Conservation (phyloP, 2,113 vertebrate genomes). For the Trogon melanurus region DNA sequence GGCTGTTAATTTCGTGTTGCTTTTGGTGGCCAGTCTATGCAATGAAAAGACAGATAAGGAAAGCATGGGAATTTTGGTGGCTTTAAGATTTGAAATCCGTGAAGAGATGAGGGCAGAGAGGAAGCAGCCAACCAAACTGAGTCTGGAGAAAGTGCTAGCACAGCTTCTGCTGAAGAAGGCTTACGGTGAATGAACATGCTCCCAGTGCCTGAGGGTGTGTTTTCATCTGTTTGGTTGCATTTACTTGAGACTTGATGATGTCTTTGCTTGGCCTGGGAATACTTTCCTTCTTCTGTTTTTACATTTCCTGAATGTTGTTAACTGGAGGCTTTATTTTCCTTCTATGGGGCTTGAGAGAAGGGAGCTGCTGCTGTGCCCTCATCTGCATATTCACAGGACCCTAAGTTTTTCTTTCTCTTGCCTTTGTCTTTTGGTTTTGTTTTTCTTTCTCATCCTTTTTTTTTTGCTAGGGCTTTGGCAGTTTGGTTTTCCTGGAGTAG, state of each 20-base stretch:
- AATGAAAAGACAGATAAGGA: neutral
- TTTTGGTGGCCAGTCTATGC: neutral
- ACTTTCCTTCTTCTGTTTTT: constrained; percentile 39
- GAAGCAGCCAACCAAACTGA: neutral
- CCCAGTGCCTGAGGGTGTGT: neutral
- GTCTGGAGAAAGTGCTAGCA: neutral
- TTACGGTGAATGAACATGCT: neutral
- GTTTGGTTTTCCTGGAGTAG: neutral
- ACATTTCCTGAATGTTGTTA: constrained; percentile 8
- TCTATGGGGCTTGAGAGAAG: neutral
- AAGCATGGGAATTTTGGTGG: neutral
- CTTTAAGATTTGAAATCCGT: neutral
- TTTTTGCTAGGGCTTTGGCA: neutral
- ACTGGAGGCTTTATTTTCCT: constrained; percentile 41
- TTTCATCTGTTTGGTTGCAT: constrained; percentile 49
- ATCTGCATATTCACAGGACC: neutral
- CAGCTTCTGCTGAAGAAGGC: neutral
- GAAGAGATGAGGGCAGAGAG: neutral
- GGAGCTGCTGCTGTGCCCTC: neutral
- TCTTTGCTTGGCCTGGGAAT: constrained; percentile 30
- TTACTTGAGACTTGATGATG: neutral
- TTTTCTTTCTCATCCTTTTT: neutral
- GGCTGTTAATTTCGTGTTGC: neutral
- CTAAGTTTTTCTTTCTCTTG: neutral
- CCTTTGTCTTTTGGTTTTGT: neutral